Conservation (phyloP, 2,888 invertebrate species). For the Argynnis bischoffii region DNA sequence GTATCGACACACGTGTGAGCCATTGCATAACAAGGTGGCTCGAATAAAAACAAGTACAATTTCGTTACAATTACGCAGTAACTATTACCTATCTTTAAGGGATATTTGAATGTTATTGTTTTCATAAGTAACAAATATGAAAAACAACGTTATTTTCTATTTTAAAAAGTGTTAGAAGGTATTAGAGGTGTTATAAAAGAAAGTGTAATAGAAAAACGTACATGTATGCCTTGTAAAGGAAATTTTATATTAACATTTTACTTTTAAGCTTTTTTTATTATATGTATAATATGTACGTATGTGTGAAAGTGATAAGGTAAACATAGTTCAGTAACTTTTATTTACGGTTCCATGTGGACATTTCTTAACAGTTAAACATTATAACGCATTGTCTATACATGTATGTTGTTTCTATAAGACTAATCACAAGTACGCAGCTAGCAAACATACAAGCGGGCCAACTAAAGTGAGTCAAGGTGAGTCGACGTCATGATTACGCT, state of each 20-base stretch:
- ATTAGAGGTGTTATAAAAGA: too few relatives aligned
- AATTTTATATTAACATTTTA: too few relatives aligned
- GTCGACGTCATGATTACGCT: conserved; percentile 60
- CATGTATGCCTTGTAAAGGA: too few relatives aligned
- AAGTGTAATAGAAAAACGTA: too few relatives aligned
- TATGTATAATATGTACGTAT: background rate
- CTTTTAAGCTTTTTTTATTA: too few relatives aligned
- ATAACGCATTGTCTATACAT: conserved; percentile 10
- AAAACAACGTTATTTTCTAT: too few relatives aligned
- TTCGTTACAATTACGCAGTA: background rate
- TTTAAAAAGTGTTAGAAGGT: too few relatives aligned
- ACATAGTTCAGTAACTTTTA: too few relatives aligned
- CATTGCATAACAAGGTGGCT: conserved; percentile 39
- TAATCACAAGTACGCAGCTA: conserved; percentile 64
- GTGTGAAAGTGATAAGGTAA: background rate
- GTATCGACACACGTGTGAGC: conserved; percentile 38
- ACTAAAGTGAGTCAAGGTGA: conserved; percentile 79
- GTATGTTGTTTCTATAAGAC: conserved; percentile 48
- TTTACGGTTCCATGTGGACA: background rate
- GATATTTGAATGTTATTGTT: background rate
- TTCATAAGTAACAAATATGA: too few relatives aligned
- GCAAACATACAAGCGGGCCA: conserved; percentile 63
- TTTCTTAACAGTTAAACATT: conserved; percentile 19
- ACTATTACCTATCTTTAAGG: background rate
- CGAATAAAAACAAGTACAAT: conserved; percentile 28